Evolutionary conservation across 2,888 invertebrate species (phyloP), one percentile per base, ranked within the genome.

Genomic region (Sialis fuliginosa): DNA sequence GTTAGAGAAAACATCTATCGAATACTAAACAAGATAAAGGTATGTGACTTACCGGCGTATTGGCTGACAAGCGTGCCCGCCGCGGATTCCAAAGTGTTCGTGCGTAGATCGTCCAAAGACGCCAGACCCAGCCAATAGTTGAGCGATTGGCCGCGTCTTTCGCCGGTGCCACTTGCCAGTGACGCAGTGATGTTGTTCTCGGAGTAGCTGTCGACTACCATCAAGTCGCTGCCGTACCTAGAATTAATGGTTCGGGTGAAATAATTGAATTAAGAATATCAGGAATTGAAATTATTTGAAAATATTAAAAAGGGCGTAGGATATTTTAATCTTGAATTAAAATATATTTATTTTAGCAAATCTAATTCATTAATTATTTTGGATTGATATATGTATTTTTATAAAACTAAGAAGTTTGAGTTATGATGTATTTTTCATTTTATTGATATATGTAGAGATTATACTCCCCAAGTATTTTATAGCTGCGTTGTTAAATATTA

Each of bases 151-250:
- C 61, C 61, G 56, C 74, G 66, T 56, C 83, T 75, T 58, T 78
- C 79, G 51, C 77, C 73, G 56, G 76, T 75, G 53, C 71, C 63
- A 53, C 76, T 73, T 40, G 88, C 83, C 71, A 93, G 77, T 51
- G 74, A 74, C 50, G 88, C 79, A 30, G 93, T 87, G 68, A 88
- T 78, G 64, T 92, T 91, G 69, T 95, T 95, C 71, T 95, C 92
- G 52, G 77, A 74, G 65, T 85, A 90, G 39, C 82, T 84, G 62
- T 92, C 91, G 55, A 95, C 83, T 50, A 89, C 80, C 71, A 92
- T 89, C 57, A 96, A 68, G 61, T 92, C 90, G 69, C 92, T 90
- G 58, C 95, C 95, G 67, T 95, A 95, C 68, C 95, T 93, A 64
- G 49, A 69, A 22, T 22, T 22, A 22, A 22, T 22, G 4, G 4